A percentile compares a stretch with the other conserved stretches of the same genome.
Evolutionary conservation across 2,113 vertebrate species (phyloP).

Genomic region (Eptatretus burgeri): DNA sequence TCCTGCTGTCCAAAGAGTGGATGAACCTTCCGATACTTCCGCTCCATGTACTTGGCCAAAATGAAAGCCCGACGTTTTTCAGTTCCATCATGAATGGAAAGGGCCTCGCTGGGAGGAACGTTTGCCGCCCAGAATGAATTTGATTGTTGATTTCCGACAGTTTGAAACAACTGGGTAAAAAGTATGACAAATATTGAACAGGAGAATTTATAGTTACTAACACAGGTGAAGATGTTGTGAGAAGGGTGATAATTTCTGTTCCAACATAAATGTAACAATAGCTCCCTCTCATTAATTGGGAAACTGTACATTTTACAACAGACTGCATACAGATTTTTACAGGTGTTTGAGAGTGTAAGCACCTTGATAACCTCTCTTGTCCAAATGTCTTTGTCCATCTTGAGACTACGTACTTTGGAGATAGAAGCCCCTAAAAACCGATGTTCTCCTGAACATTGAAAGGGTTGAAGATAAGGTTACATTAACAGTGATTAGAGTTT

Average conservation of each 20-base stretch:
- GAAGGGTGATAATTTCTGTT: too few species aligned
- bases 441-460: conserved; percentile 38
- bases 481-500: too few species aligned
- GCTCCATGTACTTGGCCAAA: conserved; percentile 41
- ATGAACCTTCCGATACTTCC: conserved; percentile 35
- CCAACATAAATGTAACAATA: too few species aligned
- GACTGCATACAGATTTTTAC: too few species aligned
- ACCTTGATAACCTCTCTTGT: conserved; percentile 89
- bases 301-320: too few species aligned
- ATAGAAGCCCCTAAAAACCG: conserved; percentile 59
- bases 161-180: conserved; percentile 42
- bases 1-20: conserved; percentile 31
- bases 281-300: too few species aligned
- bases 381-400: conserved; percentile 81
- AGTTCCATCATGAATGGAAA: conserved; percentile 23
- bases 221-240: too few species aligned
- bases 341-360: too few species aligned
- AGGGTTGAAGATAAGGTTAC: too few species aligned
- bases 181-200: too few species aligned
- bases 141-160: conserved; percentile 61
- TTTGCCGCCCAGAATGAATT: conserved; percentile 57
- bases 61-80: conserved; percentile 55
- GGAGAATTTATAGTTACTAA: too few species aligned
- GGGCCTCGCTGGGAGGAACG: conserved; percentile 20
- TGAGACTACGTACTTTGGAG: conserved; percentile 88